phyloP scores from a whole-genome alignment of 1,140 invertebrate species.

The Leguminivora glycinivorella region DNA sequence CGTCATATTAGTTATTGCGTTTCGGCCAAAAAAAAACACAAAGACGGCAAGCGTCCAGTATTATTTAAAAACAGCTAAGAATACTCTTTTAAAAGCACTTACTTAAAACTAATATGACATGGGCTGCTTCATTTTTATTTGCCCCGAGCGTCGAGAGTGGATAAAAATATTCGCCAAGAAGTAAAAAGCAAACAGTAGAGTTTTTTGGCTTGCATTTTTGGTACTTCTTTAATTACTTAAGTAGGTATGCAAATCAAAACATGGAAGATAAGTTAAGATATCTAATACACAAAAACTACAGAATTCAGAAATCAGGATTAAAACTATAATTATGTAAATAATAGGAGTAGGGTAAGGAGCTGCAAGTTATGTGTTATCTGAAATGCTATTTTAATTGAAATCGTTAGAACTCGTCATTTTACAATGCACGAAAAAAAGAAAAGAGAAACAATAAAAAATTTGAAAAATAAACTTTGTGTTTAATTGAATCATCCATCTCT shows the following conservation, averaged over 20 bases:
- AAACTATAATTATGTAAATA: no score
- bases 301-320: no score
- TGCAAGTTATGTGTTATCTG: no score
- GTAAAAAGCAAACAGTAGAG: not conserved
- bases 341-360: no score
- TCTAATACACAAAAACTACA: no score
- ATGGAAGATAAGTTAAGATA: no score
- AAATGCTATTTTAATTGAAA: no score
- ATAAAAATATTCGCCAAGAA: slow-evolving; percentile 2
- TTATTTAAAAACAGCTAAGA: not conserved
- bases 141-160: not conserved
- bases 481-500: slow-evolving; percentile 16
- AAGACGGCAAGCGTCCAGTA: not conserved
- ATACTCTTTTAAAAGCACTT: not conserved
- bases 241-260: no score
- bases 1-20: no score
- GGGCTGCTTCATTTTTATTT: not conserved
- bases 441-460: not conserved
- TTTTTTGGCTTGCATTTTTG: no score
- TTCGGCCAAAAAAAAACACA: not conserved
- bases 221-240: no score
- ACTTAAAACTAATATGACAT: not conserved
- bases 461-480: slow-evolving; percentile 5
- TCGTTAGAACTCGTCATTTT: no score
- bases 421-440: not conserved